Conservation (phyloP, 1,140 invertebrate genomes). For the Antheraea pernyi region DNA sequence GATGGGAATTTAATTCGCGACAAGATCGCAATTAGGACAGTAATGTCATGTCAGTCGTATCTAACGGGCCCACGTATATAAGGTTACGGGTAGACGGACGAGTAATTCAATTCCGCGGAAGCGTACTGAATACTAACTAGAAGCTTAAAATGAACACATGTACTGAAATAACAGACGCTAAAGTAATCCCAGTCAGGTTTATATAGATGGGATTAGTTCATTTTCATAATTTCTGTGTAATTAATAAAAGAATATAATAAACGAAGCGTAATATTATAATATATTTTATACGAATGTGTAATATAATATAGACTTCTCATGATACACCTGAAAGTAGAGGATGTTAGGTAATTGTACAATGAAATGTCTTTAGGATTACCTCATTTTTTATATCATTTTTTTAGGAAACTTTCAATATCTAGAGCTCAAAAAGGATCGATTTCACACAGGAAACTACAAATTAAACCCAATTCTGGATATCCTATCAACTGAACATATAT, state of each 20-base stretch:
- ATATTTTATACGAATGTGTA: no score
- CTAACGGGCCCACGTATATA: constrained; percentile 19
- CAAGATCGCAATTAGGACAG: constrained; percentile 23
- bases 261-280: background rate
- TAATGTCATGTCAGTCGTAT: constrained; percentile 20
- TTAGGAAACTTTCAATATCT: no score
- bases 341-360: no score
- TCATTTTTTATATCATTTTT: no score
- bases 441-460: no score
- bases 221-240: background rate
- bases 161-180: constrained; percentile 26
- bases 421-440: no score
- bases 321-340: no score
- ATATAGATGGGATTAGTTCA: background rate
- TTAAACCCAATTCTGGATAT: no score
- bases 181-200: constrained; percentile 15
- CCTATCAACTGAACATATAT: no score
- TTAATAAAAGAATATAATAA: no score
- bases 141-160: constrained; percentile 29
- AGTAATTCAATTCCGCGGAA: constrained; percentile 32
- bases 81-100: constrained; percentile 26
- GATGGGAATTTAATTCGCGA: constrained; percentile 17
- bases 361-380: no score
- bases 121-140: constrained; percentile 35
- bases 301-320: no score